These are phyloP conservation scores for Mionectes olivaceus DNA, from an alignment of 2,797 vertebrate species.

Conservation along the genomic window DNA sequence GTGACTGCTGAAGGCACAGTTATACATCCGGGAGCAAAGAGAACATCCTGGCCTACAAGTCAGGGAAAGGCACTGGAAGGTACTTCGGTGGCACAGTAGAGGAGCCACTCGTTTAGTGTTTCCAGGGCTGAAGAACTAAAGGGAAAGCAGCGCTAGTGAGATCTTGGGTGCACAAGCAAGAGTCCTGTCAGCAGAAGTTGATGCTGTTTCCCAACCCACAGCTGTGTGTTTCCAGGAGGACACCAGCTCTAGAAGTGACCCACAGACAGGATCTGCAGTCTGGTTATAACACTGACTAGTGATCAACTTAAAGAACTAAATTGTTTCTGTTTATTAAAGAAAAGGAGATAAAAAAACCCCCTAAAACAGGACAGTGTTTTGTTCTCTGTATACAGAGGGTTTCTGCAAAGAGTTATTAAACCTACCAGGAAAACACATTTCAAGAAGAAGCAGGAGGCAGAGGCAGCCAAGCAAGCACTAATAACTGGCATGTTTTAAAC, in stretches of 20 bases:
- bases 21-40: background rate
- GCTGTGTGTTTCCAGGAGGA: background rate
- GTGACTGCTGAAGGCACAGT: background rate
- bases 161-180: background rate
- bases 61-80: background rate
- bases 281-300: background rate
- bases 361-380: background rate
- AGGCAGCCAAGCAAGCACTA: background rate
- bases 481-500: slow-evolving; percentile 6
- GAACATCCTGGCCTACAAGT: background rate
- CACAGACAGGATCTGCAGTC: background rate
- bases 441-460: background rate
- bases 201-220: background rate
- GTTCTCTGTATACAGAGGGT: background rate
- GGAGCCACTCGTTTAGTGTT: background rate
- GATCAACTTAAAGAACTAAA: background rate
- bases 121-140: background rate
- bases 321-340: background rate
- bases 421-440: background rate
- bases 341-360: background rate
- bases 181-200: background rate
- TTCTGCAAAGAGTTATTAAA: background rate
- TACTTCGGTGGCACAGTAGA: background rate
- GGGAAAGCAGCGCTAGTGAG: background rate
- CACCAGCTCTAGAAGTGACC: background rate